Evolutionary conservation across 2,888 invertebrate genomes (phyloP).

Genomic region (Rhyacophila evoluta): DNA sequence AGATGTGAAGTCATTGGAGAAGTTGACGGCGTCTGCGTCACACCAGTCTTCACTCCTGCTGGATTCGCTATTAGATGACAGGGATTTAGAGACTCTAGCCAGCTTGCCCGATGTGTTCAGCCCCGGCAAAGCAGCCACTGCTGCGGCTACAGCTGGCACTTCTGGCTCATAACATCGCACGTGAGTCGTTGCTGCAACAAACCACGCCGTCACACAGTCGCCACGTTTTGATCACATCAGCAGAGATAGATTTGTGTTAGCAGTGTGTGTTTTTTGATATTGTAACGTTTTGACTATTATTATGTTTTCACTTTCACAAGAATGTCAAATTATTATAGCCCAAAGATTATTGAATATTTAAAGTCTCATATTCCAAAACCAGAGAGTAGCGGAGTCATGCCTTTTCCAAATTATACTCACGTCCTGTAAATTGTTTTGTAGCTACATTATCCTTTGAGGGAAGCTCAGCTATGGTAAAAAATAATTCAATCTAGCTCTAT

Average conservation of each 20-base stretch:
- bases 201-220: not conserved
- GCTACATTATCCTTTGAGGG: too few relatives aligned
- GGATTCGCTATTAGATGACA: constrained; percentile 76
- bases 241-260: not conserved
- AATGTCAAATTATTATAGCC: too few relatives aligned
- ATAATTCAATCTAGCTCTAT: too few relatives aligned
- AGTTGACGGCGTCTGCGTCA: constrained; percentile 65
- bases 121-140: constrained; percentile 55
- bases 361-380: too few relatives aligned
- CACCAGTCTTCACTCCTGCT: constrained; percentile 69
- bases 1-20: constrained; percentile 78
- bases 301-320: too few relatives aligned
- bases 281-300: not conserved
- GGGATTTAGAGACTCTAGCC: constrained; percentile 65
- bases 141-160: constrained; percentile 60
- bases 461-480: too few relatives aligned
- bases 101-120: constrained; percentile 67
- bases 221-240: not conserved
- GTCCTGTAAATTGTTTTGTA: too few relatives aligned
- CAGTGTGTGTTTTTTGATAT: not conserved
- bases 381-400: too few relatives aligned
- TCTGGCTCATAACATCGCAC: constrained; percentile 56
- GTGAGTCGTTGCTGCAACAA: not conserved
- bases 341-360: too few relatives aligned
- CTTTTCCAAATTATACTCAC: too few relatives aligned